Base-by-base conservation (phyloP, 1,140 invertebrate species). In the Drosophila hydei region DNA sequence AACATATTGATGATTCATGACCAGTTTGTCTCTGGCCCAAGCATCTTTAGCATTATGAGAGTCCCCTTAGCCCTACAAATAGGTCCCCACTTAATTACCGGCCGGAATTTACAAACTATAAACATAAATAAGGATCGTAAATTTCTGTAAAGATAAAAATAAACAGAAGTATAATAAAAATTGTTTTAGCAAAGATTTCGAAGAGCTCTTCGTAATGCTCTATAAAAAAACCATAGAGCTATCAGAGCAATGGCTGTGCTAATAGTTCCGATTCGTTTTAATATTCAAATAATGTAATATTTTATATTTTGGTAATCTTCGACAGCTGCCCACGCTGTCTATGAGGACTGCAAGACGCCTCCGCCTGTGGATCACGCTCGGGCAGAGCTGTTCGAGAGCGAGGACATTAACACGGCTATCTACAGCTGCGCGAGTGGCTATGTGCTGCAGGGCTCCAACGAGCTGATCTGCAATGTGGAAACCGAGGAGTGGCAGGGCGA, bases 401-500 rank as follows among this genome's bases (percentile, higher is more conserved):
- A 73, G 14, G 62, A 72, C 14, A 45, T 72, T 6, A 78, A 89
- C 16, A 75, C 61, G 0, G 90, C 77, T 3, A 61, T 72, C 33
- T 91, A 91, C 40, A 68, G n/a, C n/a, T 91, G 90, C 47, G 27
- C 72, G 2, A 21, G 27, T 7, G 90, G 90, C 1, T 91, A 72
- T 27, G 60, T 59, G 6, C 50, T 91, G 19, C 48, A 62, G 16
- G 90, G 90, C 14, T 12, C 69, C 33, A 40, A 16, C 0, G 63
- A 77, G 58, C 43, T 90, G 23, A 11, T 52, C 2, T 91, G 90
- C 33, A 56, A 87, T 56, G 27, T 80, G 30, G 62, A 90, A 18
- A 75, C 80, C n/a, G 90, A 87, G 58, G 73, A 89, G 36, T 91
- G 90, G 90, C 75, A 80, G 56, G 63, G 55, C 0, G 76, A 90